A percentile compares a stretch with the other conserved stretches of the same genome.
phyloP scores from a whole-genome alignment of 2,113 vertebrate species.

The Paramormyrops kingsleyae region DNA sequence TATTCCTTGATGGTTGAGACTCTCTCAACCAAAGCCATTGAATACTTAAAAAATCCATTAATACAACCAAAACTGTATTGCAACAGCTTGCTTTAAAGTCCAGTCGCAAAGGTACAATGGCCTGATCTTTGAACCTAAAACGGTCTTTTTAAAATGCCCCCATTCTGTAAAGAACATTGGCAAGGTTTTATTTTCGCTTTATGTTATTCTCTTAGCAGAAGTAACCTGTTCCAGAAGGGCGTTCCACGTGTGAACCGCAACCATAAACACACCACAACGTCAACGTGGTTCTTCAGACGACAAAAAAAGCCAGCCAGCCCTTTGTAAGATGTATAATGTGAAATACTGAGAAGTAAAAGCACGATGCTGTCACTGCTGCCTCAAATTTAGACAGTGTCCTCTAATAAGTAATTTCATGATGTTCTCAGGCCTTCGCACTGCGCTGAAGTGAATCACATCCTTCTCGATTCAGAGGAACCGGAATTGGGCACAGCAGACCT shows the following conservation, averaged over 20 bases:
- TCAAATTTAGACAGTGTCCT: not conserved
- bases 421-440: not conserved
- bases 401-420: not conserved
- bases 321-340: not conserved
- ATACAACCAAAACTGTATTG: not conserved
- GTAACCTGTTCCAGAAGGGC: not conserved
- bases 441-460: not conserved
- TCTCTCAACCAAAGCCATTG: not conserved
- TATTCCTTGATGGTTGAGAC: not conserved
- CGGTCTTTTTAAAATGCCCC: not conserved
- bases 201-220: not conserved
- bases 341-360: not conserved
- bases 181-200: not conserved
- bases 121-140: not conserved
- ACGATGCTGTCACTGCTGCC: not conserved
- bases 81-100: not conserved
- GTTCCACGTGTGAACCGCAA: not conserved
- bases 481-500: not conserved
- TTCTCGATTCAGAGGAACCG: not conserved
- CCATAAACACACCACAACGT: not conserved
- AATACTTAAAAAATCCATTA: not conserved
- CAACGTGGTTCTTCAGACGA: not conserved
- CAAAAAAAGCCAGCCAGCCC: not conserved
- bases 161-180: not conserved
- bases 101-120: not conserved